Percentiles rank a stretch among this genome's conserved stretches.
phyloP scores from a whole-genome alignment of 2,888 invertebrate genomes.

The Stratiomys singularior region DNA sequence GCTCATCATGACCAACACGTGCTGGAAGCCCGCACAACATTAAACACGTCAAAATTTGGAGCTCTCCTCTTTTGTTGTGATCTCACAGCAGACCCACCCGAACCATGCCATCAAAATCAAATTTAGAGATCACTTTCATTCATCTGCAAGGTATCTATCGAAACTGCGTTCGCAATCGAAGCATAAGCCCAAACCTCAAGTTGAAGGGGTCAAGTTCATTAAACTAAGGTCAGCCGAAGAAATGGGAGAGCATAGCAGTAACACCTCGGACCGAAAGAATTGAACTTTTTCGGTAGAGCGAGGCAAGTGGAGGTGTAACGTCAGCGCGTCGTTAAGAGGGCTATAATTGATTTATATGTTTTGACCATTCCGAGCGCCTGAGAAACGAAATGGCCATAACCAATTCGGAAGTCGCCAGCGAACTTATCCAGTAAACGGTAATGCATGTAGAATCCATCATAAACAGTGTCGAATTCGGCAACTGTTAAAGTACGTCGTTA shows the following conservation, averaged over 20 bases:
- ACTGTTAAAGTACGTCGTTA: not conserved
- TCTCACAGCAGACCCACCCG: too few relatives aligned
- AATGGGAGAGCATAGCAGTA: not conserved
- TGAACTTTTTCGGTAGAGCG: not conserved
- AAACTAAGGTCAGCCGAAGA: slow-evolving; percentile 7
- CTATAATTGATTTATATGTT: slow-evolving; percentile 33
- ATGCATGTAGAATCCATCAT: not conserved
- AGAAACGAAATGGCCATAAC: not conserved
- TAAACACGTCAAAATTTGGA: too few relatives aligned
- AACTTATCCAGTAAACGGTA: not conserved
- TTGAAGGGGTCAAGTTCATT: slow-evolving; percentile 3
- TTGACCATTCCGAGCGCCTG: not conserved
- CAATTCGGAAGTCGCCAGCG: not conserved
- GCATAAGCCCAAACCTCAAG: too few relatives aligned
- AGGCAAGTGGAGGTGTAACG: slow-evolving; percentile 24
- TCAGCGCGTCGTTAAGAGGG: not conserved
- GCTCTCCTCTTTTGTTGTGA: too few relatives aligned
- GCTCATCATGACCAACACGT: too few relatives aligned
- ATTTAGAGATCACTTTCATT: too few relatives aligned
- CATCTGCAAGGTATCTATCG: too few relatives aligned
- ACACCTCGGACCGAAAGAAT: not conserved
- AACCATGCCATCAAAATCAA: too few relatives aligned
- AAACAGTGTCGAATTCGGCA: not conserved
- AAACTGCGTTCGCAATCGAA: too few relatives aligned
- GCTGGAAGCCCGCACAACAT: too few relatives aligned